These are phyloP conservation scores for Zaprionus capensis DNA, from an alignment of 1,140 invertebrate genomes.

Conservation along the genomic window DNA sequence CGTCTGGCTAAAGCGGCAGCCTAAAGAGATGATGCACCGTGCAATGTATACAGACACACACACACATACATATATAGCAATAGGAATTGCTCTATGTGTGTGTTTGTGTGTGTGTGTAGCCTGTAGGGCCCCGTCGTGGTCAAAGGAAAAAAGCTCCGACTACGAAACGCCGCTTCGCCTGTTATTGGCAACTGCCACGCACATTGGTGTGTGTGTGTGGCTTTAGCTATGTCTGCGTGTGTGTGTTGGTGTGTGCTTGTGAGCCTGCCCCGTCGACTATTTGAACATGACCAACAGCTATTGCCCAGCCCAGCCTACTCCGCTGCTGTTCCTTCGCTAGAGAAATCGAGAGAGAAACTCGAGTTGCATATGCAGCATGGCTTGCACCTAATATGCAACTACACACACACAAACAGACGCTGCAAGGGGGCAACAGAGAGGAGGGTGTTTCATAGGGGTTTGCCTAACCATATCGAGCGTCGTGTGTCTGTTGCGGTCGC, in stretches of 20 bases:
- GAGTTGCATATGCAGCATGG: slow-evolving; percentile 68
- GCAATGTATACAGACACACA: background rate
- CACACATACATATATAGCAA: background rate
- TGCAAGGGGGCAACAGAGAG: background rate
- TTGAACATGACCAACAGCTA: slow-evolving; percentile 78
- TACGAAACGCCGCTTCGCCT: slow-evolving; percentile 68
- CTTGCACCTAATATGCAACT: slow-evolving; percentile 74
- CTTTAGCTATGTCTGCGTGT: slow-evolving; percentile 18
- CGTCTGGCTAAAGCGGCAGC: slow-evolving; percentile 57
- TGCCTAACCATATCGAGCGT: slow-evolving; percentile 69
- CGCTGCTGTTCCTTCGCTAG: slow-evolving; percentile 39
- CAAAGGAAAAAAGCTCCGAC: slow-evolving; percentile 78
- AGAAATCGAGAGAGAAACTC: slow-evolving; percentile 55
- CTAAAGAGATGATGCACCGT: slow-evolving; percentile 46
- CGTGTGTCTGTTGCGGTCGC: slow-evolving; percentile 79
- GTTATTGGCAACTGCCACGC: slow-evolving; percentile 72
- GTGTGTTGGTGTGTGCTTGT: slow-evolving; percentile 1
- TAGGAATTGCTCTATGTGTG: background rate
- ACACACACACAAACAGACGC: slow-evolving; percentile 19
- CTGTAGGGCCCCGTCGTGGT: slow-evolving; percentile 56
- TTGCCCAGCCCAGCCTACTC: slow-evolving; percentile 43
- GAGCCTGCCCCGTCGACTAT: slow-evolving; percentile 45
- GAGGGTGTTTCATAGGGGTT: slow-evolving; percentile 11
- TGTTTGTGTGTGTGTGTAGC: slow-evolving; percentile 5
- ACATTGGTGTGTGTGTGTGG: slow-evolving; percentile 36